Evolutionary conservation across 2,888 invertebrate genomes (phyloP), one percentile per base, ranked within the genome.

Genomic region (Pyrochroa serraticornis): DNA sequence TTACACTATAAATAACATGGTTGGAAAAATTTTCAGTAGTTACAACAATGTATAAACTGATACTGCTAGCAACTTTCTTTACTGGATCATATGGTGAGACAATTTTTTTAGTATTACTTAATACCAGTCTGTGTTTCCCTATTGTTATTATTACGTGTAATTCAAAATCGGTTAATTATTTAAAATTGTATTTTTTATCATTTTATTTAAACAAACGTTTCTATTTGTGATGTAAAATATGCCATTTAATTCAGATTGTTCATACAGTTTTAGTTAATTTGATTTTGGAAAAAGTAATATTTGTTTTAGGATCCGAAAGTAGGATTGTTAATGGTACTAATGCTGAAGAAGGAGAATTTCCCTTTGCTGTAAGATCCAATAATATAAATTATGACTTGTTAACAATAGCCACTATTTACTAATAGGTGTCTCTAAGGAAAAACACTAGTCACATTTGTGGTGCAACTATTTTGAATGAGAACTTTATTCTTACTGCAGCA

Each of bases 291-390:
- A 22, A 22, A 3, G 2, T 22, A 5, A 2, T 3, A 22, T 22
- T 22, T 22, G 22, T 22, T 22, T 22, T 22, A 60, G 65, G 48
- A 22, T 48, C 41, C 8, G 7, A 13, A 42, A 41, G 54, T 7
- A 54, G 65, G 52, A 67, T 70, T 13, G 69, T 68, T 7, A 69
- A 69, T 45, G 70, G 70, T 6, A 62, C 68, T 7, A 62, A 70
- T 53, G 69, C 70, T 3, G 48, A 59, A 30, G 59, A 66, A 48
- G 70, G 68, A 45, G 70, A 70, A 60, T 70, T 67, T 56, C 70
- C 68, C 8, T 70, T 58, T 60, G 70, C 66, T 12, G 70, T 70
- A 62, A 64, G 60, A 64, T 32, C 3, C n/a, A 9, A 49, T 7
- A 12, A 37, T 8, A 13, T 39, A 14, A 7, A 9, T 22, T 30